Evolutionary conservation across 2,888 invertebrate genomes (phyloP).

Genomic region (Ganaspis brasiliensis): DNA sequence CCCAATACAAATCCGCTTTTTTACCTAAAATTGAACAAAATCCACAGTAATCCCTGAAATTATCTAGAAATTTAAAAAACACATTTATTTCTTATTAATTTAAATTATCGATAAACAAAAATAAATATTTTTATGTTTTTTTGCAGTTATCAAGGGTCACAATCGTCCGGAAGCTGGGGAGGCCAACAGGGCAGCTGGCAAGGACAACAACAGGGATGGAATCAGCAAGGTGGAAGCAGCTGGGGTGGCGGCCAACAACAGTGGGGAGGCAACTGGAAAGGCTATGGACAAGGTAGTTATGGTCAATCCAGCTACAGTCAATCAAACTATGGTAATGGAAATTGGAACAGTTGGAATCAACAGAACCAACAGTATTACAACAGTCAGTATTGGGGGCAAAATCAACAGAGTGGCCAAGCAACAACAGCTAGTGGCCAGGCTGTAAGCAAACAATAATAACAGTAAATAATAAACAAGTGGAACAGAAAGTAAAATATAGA

Average conservation of each 20-base stretch:
- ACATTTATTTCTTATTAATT: no score
- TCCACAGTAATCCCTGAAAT: no score
- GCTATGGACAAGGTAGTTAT: conserved; percentile 70
- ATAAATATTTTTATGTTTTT: no score
- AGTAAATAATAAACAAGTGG: conserved; percentile 70
- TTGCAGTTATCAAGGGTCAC: conserved; percentile 60
- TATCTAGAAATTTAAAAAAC: no score
- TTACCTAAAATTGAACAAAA: no score
- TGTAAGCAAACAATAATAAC: conserved; percentile 77
- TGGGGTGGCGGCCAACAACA: conserved; percentile 66
- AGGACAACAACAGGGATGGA: conserved; percentile 66
- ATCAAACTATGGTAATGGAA: conserved; percentile 75
- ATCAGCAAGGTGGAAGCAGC: conserved; percentile 56
- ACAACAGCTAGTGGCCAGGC: conserved; percentile 73
- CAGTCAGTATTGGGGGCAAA: conserved; percentile 78
- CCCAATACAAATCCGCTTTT: no score
- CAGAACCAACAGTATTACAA: conserved; percentile 74
- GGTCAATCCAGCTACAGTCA: conserved; percentile 67
- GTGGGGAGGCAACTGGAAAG: conserved; percentile 73
- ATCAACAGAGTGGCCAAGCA: conserved; percentile 72
- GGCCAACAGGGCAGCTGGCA: conserved; percentile 61
- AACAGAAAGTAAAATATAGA: conserved; percentile 75
- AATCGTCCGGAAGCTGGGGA: conserved; percentile 52
- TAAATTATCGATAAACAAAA: no score
- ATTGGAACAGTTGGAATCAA: conserved; percentile 77